Evolutionary conservation across 2,113 vertebrate species (phyloP), one percentile per base, ranked within the genome.

Genomic region (Tylochromis polylepis): DNA sequence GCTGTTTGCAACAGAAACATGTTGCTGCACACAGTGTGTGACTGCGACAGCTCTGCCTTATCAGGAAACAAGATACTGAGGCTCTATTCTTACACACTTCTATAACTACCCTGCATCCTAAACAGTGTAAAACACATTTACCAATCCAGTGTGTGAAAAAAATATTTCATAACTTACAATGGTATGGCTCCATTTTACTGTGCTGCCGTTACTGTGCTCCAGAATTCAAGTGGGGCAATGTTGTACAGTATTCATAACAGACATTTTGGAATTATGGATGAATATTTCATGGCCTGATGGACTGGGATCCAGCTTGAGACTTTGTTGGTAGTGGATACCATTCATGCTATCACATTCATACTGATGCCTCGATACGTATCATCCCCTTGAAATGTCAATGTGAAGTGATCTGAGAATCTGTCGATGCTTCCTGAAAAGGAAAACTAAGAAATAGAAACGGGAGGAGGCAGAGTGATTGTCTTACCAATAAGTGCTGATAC

Each of bases 211-310:
- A 8, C 53, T 79, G 49, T 75, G 27, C 85, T 86, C 29, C 85
- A 82, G 57, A 27, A 83, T 89, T 55, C 85, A 83, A 82, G 67
- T 49, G 27, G 36, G 80, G 53, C 20, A 2, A 9, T 77, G 83
- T 81, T 83, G 84, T 81, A 89, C 85, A 89, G 88, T 91, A 90
- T 87, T 92, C 82, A 93, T 88, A 87, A 91, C 87, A 89, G 83
- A 91, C 85, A 91, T 89, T 91, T 92, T 90, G 81, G 84, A 93
- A 86, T 91, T 75, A 88, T 75, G 58, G 75, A 93, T 96, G 87
- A 95, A 95, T 96, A 95, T 96, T 95, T 96, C 90, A 95, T 93
- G 67, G 87, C 79, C 88, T 88, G 92, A 91, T 85, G 91, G 90
- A 88, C 88, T 86, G 91, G 80, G 79, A 93, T 89, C 67, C 46